Evolutionary conservation across 2,888 invertebrate genomes (phyloP).

Genomic region (Sympetrum striolatum): DNA sequence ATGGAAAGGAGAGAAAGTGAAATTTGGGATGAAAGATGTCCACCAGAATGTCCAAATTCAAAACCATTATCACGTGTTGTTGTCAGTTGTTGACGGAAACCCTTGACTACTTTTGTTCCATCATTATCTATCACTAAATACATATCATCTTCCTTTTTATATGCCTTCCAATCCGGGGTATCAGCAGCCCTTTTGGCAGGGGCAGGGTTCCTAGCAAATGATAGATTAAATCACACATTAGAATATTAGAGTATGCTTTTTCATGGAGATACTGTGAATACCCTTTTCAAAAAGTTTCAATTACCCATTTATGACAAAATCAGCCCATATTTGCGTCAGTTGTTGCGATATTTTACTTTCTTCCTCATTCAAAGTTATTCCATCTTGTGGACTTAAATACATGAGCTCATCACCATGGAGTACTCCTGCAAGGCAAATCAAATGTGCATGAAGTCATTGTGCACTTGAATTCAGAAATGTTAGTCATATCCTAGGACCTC

Average conservation of each 20-base stretch:
- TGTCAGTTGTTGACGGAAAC: background rate
- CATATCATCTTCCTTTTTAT: background rate
- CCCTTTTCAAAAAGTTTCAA: background rate
- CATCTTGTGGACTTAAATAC: background rate
- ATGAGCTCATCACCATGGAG: constrained; percentile 13
- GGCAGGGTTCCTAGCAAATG: background rate
- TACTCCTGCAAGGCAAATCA: background rate
- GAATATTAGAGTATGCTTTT: background rate
- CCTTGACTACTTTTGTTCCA: background rate
- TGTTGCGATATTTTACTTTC: background rate
- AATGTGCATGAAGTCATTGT: too few relatives aligned
- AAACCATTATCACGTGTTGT: background rate
- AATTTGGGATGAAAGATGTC: too few relatives aligned
- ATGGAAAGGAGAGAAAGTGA: too few relatives aligned
- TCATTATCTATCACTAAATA: background rate
- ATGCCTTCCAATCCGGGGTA: background rate
- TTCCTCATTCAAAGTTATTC: background rate
- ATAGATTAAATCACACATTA: background rate
- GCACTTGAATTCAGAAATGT: too few relatives aligned
- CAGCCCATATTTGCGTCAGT: background rate
- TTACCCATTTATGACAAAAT: constrained; percentile 12
- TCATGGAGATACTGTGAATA: background rate
- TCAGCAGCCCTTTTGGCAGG: background rate
- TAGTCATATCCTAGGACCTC: too few relatives aligned
- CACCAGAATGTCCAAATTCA: background rate